Conservation (phyloP, 2,797 vertebrate genomes). For the Alectoris magna region DNA sequence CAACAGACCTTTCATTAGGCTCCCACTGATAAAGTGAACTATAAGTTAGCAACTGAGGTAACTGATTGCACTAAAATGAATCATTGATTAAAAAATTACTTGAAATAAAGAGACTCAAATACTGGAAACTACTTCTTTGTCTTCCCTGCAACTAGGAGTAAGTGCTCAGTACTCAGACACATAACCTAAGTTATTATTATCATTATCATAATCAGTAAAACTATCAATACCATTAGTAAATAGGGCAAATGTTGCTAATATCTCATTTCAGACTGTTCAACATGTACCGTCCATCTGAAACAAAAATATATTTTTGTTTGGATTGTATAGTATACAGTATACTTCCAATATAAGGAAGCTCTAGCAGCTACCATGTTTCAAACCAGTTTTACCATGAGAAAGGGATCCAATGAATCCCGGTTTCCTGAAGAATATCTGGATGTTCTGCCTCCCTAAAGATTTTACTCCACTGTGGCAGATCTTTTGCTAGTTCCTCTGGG, state of each 20-base stretch:
- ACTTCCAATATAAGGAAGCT: background rate
- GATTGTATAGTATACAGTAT: background rate
- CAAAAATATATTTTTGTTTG: background rate
- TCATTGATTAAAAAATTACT: constrained; percentile 28
- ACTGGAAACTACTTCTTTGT: background rate
- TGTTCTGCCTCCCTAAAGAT: background rate
- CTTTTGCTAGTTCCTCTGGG: background rate
- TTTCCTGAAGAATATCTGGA: background rate
- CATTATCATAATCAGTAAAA: background rate
- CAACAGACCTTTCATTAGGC: background rate
- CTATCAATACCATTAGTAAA: background rate
- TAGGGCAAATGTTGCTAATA: background rate
- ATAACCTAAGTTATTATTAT: background rate
- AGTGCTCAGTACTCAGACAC: background rate
- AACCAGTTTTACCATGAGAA: background rate
- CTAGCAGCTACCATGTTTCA: background rate
- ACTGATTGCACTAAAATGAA: background rate
- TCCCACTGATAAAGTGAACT: background rate
- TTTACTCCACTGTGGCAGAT: background rate
- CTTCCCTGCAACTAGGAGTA: background rate
- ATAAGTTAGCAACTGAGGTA: background rate
- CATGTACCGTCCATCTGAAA: background rate
- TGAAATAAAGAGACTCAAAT: background rate
- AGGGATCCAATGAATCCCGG: background rate
- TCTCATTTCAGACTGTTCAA: background rate